Evolutionary conservation across 2,113 vertebrate genomes (phyloP).

Genomic region (Gavialis gangeticus): DNA sequence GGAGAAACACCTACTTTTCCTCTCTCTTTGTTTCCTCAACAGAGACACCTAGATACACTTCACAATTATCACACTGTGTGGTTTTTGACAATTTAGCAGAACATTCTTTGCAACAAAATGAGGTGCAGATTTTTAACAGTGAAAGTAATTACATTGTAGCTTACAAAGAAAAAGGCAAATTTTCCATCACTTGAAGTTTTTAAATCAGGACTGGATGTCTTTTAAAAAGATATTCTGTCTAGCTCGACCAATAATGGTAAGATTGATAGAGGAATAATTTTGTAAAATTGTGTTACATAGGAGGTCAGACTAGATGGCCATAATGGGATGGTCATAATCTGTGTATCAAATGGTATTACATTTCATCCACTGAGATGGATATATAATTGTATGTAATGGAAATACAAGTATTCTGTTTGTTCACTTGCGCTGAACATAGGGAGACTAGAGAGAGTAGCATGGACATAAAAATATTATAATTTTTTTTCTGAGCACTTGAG

Average conservation of each 20-base stretch:
- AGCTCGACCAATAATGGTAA: background rate
- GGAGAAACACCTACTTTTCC: conserved; percentile 11
- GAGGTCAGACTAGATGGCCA: conserved; percentile 20
- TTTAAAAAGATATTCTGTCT: background rate
- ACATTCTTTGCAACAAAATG: background rate
- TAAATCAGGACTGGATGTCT: background rate
- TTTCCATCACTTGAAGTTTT: background rate
- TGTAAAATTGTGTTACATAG: conserved; percentile 1
- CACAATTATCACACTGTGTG: background rate
- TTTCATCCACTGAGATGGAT: conserved; percentile 34
- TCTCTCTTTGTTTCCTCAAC: background rate
- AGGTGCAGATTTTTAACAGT: rapidly evolving
- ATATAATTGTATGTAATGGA: conserved; percentile 33
- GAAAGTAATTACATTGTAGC: background rate
- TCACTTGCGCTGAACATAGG: background rate
- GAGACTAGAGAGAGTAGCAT: conserved; percentile 15
- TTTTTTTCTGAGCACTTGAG: conserved; percentile 1
- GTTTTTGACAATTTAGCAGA: background rate
- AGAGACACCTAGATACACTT: background rate
- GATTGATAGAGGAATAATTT: background rate
- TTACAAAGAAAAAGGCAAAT: background rate
- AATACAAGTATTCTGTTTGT: conserved; percentile 33
- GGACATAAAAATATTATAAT: conserved; percentile 27
- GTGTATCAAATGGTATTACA: conserved; percentile 61
- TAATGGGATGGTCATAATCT: conserved; percentile 30